Evolutionary conservation across 2,888 invertebrate species (phyloP).

Genomic region (Trachelus tabidus): DNA sequence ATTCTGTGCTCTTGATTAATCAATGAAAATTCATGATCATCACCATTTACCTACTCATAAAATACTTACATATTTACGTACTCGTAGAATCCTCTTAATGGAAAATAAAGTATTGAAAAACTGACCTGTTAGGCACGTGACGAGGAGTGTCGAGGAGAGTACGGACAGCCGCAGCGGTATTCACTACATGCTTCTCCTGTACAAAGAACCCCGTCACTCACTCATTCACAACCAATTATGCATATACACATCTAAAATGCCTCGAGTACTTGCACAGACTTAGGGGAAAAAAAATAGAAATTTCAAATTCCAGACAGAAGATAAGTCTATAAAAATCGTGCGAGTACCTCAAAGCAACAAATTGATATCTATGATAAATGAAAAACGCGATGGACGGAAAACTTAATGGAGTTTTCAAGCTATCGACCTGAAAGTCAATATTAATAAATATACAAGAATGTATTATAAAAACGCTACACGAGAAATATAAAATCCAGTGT

Average conservation of each 20-base stretch:
- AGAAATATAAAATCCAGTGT: not conserved
- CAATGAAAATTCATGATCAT: not conserved
- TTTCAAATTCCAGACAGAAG: not conserved
- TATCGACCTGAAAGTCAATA: not conserved
- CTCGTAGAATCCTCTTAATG: not conserved
- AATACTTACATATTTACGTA: not conserved
- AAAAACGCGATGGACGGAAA: not conserved
- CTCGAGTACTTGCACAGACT: not conserved
- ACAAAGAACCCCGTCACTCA: constrained; percentile 64
- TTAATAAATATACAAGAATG: not conserved
- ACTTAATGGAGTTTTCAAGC: not conserved
- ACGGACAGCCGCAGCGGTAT: constrained; percentile 59
- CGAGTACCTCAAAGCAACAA: not conserved
- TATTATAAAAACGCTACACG: not conserved
- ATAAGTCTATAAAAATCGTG: not conserved
- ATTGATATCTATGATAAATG: not conserved
- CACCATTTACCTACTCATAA: not conserved
- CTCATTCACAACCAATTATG: constrained; percentile 52
- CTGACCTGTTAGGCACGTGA: constrained; percentile 62
- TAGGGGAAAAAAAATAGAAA: not conserved
- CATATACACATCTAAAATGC: not conserved
- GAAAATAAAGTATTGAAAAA: constrained; percentile 39
- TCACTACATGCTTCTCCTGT: constrained; percentile 65
- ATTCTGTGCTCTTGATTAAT: not conserved
- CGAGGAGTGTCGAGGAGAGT: constrained; percentile 64